A percentile compares a stretch with the other conserved stretches of the same genome.
Conservation (phyloP, 2,113 vertebrate genomes). For the Hymenochirus boettgeri region DNA sequence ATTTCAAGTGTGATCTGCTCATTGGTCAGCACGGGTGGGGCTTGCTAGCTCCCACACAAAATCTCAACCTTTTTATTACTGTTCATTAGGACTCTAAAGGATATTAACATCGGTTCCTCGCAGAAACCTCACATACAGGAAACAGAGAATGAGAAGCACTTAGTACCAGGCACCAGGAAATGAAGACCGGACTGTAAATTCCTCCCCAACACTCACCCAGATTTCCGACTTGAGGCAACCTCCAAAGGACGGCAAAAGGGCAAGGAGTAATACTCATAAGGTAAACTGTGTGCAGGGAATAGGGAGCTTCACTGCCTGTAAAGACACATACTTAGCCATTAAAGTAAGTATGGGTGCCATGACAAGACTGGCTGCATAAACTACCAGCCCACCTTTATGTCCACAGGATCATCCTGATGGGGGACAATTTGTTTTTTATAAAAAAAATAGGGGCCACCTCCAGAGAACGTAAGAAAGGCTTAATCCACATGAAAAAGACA, state of each 20-base stretch:
- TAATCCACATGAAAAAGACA: slow-evolving; percentile 52
- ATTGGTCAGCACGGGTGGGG: slow-evolving; percentile 63
- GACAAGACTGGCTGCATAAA: background rate
- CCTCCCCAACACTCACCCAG: slow-evolving; percentile 66
- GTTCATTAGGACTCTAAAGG: slow-evolving; percentile 86
- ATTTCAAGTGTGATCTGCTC: slow-evolving; percentile 80
- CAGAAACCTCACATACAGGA: slow-evolving; percentile 86
- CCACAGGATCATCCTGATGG: slow-evolving; percentile 75
- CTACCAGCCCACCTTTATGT: slow-evolving; percentile 82
- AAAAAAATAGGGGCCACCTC: slow-evolving; percentile 92
- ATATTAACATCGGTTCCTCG: slow-evolving; percentile 92
- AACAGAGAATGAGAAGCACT: slow-evolving; percentile 4
- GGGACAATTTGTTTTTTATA: too few relatives aligned
- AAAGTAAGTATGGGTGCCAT: background rate
- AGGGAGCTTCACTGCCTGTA: slow-evolving; percentile 92
- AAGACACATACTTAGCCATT: background rate
- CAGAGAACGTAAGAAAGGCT: slow-evolving; percentile 87
- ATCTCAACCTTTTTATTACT: slow-evolving; percentile 85
- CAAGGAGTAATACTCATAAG: slow-evolving; percentile 93
- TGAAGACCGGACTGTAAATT: too few relatives aligned
- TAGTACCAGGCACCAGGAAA: too few relatives aligned
- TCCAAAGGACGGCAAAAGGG: slow-evolving; percentile 83
- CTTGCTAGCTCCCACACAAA: slow-evolving; percentile 69
- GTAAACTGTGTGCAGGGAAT: slow-evolving; percentile 93
- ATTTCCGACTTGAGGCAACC: slow-evolving; percentile 90